Percentiles rank a stretch among this genome's conserved stretches.
phyloP scores from a whole-genome alignment of 2,888 invertebrate species.

The Tenthredo amoena region DNA sequence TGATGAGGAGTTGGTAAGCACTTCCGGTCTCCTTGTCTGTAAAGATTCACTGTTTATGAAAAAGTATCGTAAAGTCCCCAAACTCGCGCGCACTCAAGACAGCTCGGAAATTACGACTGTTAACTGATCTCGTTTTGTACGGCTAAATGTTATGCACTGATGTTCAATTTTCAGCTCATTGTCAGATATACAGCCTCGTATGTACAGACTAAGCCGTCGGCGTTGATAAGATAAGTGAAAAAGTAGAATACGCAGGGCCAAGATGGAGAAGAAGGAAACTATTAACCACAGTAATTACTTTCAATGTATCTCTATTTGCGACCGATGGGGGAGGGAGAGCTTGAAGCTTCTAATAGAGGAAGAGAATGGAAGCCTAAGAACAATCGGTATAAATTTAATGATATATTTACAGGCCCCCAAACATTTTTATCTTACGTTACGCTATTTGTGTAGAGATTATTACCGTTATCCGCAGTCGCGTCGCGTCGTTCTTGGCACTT shows the following conservation, averaged over 20 bases:
- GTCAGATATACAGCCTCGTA: neutral
- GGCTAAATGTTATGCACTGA: neutral
- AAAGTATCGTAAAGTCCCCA: neutral
- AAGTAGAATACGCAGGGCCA: slow-evolving; percentile 16
- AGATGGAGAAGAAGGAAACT: slow-evolving; percentile 17
- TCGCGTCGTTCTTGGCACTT: neutral
- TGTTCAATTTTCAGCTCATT: neutral
- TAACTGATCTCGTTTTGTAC: neutral
- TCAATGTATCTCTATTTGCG: slow-evolving; percentile 14
- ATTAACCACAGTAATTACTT: slow-evolving; percentile 20
- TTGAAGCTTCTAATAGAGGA: neutral
- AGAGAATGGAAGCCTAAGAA: neutral
- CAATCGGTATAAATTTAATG: neutral
- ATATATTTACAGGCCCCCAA: neutral
- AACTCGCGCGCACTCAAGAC: neutral
- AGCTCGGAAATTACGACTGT: neutral
- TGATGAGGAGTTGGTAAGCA: neutral
- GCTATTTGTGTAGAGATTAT: neutral
- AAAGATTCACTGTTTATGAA: neutral
- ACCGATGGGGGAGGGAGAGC: neutral
- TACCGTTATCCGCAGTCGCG: neutral
- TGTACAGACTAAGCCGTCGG: neutral
- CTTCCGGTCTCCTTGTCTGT: neutral
- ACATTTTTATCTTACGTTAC: neutral
- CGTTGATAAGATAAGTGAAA: slow-evolving; percentile 48